phyloP scores from a whole-genome alignment of 2,113 vertebrate genomes.

The Gavia stellata region DNA sequence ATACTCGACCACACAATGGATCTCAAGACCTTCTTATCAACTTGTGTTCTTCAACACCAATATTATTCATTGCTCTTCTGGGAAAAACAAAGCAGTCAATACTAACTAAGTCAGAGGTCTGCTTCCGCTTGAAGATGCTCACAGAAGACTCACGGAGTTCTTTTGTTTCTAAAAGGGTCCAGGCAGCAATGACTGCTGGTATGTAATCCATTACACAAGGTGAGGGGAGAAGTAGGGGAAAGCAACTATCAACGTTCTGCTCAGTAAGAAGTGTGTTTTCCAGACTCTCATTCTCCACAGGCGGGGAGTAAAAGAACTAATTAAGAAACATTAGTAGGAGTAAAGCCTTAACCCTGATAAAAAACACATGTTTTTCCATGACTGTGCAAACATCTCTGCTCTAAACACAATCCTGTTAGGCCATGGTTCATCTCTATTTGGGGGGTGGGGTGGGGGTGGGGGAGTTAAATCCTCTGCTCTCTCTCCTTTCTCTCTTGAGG shows the following conservation, averaged over 20 bases:
- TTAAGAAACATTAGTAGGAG: background rate
- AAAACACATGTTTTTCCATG: background rate
- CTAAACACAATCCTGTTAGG: background rate
- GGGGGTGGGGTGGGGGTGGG: fast-evolving
- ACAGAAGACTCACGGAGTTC: background rate
- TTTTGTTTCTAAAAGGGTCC: background rate
- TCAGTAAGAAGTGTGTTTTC: background rate
- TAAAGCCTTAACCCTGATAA: background rate
- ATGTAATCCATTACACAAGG: background rate
- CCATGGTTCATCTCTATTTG: background rate
- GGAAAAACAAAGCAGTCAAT: background rate
- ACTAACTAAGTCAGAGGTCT: background rate
- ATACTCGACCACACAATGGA: background rate
- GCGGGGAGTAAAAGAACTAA: background rate
- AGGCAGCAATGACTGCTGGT: background rate
- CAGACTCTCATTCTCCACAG: background rate
- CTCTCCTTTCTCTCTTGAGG: background rate
- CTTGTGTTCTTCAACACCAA: background rate
- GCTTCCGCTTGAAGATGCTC: background rate
- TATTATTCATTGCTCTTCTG: background rate
- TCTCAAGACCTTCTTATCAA: background rate
- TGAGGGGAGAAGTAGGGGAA: background rate
- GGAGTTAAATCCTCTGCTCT: background rate
- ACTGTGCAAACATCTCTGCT: background rate
- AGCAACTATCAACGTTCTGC: background rate